phyloP scores from a whole-genome alignment of 1,140 invertebrate species.

The Drosophila pseudoobscura region DNA sequence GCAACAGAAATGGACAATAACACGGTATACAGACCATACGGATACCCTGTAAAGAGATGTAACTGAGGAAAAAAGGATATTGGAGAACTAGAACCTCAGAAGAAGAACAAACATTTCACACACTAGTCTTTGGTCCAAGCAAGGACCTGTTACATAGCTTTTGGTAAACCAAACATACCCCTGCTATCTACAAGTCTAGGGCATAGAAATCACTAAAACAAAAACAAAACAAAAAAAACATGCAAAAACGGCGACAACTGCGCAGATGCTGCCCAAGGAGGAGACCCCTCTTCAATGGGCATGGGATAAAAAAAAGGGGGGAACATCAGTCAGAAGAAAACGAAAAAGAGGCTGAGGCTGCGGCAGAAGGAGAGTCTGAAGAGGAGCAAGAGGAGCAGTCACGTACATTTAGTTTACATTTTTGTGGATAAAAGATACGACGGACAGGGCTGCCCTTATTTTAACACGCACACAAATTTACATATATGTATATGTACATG shows the following conservation, averaged over 20 bases:
- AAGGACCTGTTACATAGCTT: too few species aligned
- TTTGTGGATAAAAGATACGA: conserved; percentile 46
- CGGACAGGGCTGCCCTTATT: conserved; percentile 34
- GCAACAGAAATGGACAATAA: conserved; percentile 53
- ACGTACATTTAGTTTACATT: conserved; percentile 76
- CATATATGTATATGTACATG: neutral
- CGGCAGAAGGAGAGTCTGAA: conserved; percentile 17
- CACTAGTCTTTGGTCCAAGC: too few species aligned
- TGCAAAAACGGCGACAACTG: conserved; percentile 73
- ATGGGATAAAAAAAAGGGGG: conserved; percentile 35
- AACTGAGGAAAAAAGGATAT: too few species aligned
- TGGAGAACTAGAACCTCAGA: too few species aligned
- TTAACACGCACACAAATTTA: conserved; percentile 25
- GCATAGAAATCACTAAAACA: conserved; percentile 39
- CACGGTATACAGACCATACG: neutral
- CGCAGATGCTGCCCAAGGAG: conserved; percentile 65
- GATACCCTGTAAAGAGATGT: too few species aligned
- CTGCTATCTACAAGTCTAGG: too few species aligned
- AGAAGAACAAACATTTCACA: too few species aligned
- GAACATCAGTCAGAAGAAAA: conserved; percentile 12
- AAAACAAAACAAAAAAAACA: conserved; percentile 29
- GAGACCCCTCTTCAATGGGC: conserved; percentile 11
- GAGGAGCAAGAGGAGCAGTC: conserved; percentile 17
- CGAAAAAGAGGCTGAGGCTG: conserved; percentile 1
- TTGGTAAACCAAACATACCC: too few species aligned